Evolutionary conservation across 2,113 vertebrate species (phyloP).

Genomic region (Nansenia antarctica): DNA sequence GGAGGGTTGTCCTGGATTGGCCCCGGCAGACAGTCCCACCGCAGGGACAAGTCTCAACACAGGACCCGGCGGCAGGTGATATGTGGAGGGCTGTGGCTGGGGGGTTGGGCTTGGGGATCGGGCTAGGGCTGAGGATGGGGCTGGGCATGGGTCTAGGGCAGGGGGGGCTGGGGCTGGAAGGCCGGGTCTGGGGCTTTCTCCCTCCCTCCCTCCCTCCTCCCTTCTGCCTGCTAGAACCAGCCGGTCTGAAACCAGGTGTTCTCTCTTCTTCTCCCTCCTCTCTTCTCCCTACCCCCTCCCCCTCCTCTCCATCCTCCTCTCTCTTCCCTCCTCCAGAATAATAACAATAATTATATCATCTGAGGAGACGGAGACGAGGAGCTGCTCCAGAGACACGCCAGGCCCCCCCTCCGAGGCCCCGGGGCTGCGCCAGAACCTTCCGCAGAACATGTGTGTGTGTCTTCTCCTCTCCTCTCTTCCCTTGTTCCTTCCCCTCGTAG

Average conservation of each 20-base stretch:
- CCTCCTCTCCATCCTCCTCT: conserved; percentile 8
- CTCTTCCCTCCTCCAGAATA: too few relatives aligned
- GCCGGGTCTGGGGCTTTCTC: not conserved
- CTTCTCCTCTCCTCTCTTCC: too few relatives aligned
- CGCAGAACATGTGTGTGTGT: not conserved
- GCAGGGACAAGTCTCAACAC: conserved; percentile 44
- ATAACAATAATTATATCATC: conserved; percentile 54
- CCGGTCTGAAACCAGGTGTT: not conserved
- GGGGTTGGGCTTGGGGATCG: not conserved
- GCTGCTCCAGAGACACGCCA: not conserved
- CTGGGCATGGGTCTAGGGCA: too few relatives aligned
- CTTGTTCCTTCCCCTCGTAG: not conserved
- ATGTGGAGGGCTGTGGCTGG: not conserved
- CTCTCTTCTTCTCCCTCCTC: not conserved
- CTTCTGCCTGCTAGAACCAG: conserved; percentile 28
- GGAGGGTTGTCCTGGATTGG: too few relatives aligned
- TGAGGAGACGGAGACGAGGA: not conserved
- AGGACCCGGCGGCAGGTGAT: conserved; percentile 22
- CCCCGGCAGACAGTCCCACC: too few relatives aligned
- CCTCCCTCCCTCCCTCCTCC: not conserved
- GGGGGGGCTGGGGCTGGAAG: not conserved
- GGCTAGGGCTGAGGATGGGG: not conserved
- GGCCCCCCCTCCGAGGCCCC: not conserved
- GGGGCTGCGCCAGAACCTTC: conserved; percentile 2
- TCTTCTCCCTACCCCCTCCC: conserved; percentile 29